Conservation (phyloP, 2,888 invertebrate species). For the Escarpia spicata region DNA sequence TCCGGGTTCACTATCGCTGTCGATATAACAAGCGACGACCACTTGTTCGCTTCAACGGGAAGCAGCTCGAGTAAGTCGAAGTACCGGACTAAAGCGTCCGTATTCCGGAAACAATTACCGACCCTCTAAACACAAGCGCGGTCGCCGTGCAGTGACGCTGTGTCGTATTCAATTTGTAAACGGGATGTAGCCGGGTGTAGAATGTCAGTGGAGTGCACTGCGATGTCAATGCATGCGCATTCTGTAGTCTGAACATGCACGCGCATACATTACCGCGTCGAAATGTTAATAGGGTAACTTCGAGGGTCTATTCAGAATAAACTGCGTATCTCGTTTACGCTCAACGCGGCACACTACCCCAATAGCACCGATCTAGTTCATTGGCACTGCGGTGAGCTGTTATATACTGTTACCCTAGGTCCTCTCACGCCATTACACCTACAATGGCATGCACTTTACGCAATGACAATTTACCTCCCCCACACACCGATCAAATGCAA, state of each 20-base stretch:
- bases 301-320: background rate
- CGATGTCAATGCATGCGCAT: background rate
- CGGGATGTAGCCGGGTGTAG: background rate
- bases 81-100: background rate
- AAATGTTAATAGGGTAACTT: background rate
- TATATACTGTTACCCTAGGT: too few species aligned
- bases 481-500: background rate
- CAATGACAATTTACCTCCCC: too few species aligned
- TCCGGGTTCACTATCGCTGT: constrained; percentile 12
- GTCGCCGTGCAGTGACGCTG: background rate
- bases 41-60: background rate
- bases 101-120: background rate
- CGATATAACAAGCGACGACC: too few species aligned
- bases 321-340: background rate
- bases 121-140: background rate
- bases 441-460: background rate
- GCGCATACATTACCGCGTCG: constrained; percentile 1
- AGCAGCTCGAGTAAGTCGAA: background rate
- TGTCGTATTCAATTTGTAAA: constrained; percentile 13
- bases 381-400: background rate
- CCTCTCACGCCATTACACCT: background rate
- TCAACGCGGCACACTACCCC: background rate
- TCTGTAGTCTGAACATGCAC: background rate
- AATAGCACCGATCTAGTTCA: background rate
- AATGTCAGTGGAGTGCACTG: background rate